Conservation (phyloP, 2,113 vertebrate genomes). For the Cyanoramphus novaezelandiae region DNA sequence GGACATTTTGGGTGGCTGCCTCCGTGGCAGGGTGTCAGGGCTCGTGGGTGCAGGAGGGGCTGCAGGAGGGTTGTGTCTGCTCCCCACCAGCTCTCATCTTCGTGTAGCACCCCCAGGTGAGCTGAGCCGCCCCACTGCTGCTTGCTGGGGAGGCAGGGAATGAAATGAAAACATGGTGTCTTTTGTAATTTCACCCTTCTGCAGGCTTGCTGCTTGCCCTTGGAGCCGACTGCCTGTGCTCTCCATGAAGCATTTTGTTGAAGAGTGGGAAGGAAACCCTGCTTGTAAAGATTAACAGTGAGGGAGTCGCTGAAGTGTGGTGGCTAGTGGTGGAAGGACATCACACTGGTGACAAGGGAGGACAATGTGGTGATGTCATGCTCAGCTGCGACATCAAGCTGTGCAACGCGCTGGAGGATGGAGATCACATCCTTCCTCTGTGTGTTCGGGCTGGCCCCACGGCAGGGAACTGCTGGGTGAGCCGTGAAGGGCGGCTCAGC, state of each 20-base stretch:
- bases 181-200: not conserved
- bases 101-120: slow-evolving; percentile 52
- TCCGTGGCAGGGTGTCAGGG: slow-evolving; percentile 81
- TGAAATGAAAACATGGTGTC: not conserved
- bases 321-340: not conserved
- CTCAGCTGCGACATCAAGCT: not conserved
- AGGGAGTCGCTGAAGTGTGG: not conserved
- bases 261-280: not conserved
- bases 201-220: slow-evolving; percentile 14
- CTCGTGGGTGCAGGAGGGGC: slow-evolving; percentile 80
- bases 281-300: not conserved
- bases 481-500: not conserved
- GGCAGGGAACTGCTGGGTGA: slow-evolving; percentile 72
- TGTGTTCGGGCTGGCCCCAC: slow-evolving; percentile 46
- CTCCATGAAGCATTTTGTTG: not conserved
- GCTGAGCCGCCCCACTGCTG: not conserved
- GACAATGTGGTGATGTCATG: fast-evolving
- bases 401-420: not conserved
- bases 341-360: fast-evolving
- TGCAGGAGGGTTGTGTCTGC: slow-evolving; percentile 77
- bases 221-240: not conserved
- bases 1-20: slow-evolving; percentile 83
- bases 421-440: not conserved
- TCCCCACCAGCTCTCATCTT: slow-evolving; percentile 80
- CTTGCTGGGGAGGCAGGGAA: not conserved